Evolutionary conservation across 2,888 invertebrate genomes (phyloP), one percentile per base, ranked within the genome.

Genomic region (Eucera pruinosa): DNA sequence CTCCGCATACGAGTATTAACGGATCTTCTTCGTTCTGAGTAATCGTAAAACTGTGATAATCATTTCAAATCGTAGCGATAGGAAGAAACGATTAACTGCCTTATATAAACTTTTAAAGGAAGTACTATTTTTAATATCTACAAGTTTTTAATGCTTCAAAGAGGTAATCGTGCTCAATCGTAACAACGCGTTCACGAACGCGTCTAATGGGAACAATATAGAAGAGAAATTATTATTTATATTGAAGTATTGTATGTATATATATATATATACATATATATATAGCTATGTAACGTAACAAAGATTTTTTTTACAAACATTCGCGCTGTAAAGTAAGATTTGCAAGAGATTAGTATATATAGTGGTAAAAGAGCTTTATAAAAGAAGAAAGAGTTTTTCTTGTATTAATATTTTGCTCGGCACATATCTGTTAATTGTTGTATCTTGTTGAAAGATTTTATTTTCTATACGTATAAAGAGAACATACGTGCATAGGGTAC

Each of bases 1-100:
- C 90, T 33, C 90, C 91, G 0, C 90, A 89, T 69, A 89, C 91
- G 15, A 93, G 92, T 77, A 92, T 92, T 76, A 92, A 92, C 58
- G 90, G 90, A 48, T 90, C 90, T 13, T 88, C 87, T 1, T 90
- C 89, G 20, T 79, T 90, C 13, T 89, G 80, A 85, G 66, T n/a
- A n/a, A n/a, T n/a, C n/a, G n/a, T n/a, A n/a, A n/a, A 77, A 78
- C 86, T 88, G 87, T 89, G 87, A 88, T 89, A 88, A 60, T 66
- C 7, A 2, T 9, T 9, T 50, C n/a, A 30, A 18, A 4, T 45
- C 2, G 15, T 33, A 33, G 1, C 15, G 2, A 23, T 48, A 25
- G 27, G n/a, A 2, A 58, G 13, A 13, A 33, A 33, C 9, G 25
- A 41, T 58, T 15, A 20, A 67, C 36, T 58, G 61, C 48, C 60